Percentiles rank a stretch among this genome's conserved stretches.
Evolutionary conservation across 2,888 invertebrate genomes (phyloP).

Genomic region (Odontomyia ornata): DNA sequence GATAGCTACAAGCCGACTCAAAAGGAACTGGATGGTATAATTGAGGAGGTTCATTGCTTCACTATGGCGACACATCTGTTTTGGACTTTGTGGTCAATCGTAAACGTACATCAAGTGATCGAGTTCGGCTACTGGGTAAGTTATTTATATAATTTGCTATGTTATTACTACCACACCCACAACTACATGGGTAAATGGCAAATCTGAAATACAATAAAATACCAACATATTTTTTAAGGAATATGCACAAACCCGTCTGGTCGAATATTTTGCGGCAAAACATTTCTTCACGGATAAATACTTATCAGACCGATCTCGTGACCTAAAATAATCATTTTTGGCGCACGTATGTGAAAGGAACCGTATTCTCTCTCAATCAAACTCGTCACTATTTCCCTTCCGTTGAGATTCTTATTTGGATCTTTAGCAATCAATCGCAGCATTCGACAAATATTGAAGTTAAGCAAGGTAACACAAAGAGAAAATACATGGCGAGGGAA

Average conservation of each 20-base stretch:
- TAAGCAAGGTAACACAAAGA: too few species aligned
- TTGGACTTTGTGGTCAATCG: slow-evolving; percentile 93
- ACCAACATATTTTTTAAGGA: slow-evolving; percentile 56
- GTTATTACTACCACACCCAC: too few species aligned
- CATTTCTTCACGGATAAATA: slow-evolving; percentile 5
- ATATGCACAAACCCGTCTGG: slow-evolving; percentile 58
- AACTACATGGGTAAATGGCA: too few species aligned
- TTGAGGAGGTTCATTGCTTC: slow-evolving; percentile 84
- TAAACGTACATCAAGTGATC: slow-evolving; percentile 88
- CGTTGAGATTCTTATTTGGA: too few species aligned
- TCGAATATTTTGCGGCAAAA: slow-evolving; percentile 57
- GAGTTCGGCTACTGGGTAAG: slow-evolving; percentile 95
- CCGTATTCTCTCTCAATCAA: too few species aligned
- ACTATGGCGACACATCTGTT: slow-evolving; percentile 89
- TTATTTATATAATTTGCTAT: slow-evolving; percentile 42
- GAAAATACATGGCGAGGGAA: too few species aligned
- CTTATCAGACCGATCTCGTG: not conserved
- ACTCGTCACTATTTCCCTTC: too few species aligned
- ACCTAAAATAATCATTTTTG: slow-evolving; percentile 16
- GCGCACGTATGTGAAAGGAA: too few species aligned
- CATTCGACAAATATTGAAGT: too few species aligned
- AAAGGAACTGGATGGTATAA: slow-evolving; percentile 71
- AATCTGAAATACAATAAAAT: too few species aligned
- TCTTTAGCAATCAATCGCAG: too few species aligned
- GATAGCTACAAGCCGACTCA: slow-evolving; percentile 61